Evolutionary conservation across 2,797 vertebrate genomes (phyloP).

Genomic region (Gastrophryne carolinensis): DNA sequence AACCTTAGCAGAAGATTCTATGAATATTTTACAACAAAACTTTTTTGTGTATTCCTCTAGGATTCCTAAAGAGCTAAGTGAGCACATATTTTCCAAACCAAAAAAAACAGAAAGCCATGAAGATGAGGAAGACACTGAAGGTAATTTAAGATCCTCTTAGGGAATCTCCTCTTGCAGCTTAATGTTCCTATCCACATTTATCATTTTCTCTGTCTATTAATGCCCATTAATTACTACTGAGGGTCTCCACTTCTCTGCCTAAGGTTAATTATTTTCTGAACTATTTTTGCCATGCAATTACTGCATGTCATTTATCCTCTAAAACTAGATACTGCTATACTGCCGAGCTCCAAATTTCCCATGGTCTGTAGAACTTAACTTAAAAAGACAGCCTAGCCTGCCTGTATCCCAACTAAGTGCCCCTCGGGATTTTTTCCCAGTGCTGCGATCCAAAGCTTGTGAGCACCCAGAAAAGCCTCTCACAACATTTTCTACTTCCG

Average conservation of each 20-base stretch:
- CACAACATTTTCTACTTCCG: too few species aligned
- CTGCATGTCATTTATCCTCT: neutral
- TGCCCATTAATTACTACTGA: conserved; percentile 12
- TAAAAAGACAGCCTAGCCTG: too few species aligned
- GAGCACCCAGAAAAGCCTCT: too few species aligned
- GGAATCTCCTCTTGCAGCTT: neutral
- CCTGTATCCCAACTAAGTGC: too few species aligned
- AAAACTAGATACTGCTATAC: too few species aligned
- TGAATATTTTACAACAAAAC: neutral
- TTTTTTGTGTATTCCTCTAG: conserved; percentile 61
- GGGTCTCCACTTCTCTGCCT: neutral
- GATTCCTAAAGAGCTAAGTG: conserved; percentile 86
- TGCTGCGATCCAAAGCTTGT: too few species aligned
- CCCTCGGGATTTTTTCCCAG: too few species aligned
- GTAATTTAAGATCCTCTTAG: conserved; percentile 40
- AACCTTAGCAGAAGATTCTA: too few species aligned
- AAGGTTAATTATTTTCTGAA: conserved; percentile 17
- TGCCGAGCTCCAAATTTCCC: too few species aligned
- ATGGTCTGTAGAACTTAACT: too few species aligned
- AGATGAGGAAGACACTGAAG: conserved; percentile 60
- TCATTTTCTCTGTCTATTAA: neutral
- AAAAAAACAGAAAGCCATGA: conserved; percentile 58
- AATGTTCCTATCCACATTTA: neutral
- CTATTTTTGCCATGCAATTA: neutral
- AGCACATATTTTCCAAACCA: conserved; percentile 76